Conservation (phyloP, 2,797 vertebrate genomes). For the Gallinago nigripennis region DNA sequence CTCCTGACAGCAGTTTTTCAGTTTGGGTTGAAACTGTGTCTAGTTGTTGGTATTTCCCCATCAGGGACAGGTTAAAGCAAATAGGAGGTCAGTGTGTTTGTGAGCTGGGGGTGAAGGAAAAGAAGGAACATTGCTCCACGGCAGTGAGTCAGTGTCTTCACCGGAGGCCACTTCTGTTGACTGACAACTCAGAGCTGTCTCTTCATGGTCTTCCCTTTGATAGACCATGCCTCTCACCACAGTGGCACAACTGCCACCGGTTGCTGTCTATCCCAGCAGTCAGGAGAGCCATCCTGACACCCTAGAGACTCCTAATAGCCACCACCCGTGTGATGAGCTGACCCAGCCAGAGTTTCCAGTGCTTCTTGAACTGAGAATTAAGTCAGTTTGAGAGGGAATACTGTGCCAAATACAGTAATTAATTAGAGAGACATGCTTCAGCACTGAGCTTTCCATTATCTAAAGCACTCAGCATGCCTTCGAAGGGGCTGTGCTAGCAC, state of each 20-base stretch:
- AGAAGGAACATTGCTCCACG: background rate
- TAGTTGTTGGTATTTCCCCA: background rate
- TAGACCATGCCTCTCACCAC: background rate
- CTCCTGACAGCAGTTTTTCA: background rate
- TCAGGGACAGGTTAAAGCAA: background rate
- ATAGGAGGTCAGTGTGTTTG: accelerated
- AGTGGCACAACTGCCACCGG: accelerated
- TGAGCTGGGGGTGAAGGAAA: background rate
- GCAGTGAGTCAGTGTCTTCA: background rate
- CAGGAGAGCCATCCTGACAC: background rate
- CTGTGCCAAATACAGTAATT: background rate
- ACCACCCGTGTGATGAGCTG: accelerated
- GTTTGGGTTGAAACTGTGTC: background rate
- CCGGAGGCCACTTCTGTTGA: background rate
- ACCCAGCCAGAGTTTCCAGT: background rate
- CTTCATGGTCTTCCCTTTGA: background rate
- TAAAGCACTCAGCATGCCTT: accelerated
- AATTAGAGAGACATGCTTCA: background rate
- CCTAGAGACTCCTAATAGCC: background rate
- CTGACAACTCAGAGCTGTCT: background rate
- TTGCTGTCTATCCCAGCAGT: background rate
- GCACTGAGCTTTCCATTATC: background rate
- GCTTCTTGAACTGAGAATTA: conserved; percentile 5
- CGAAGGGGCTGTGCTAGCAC: background rate
- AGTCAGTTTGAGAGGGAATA: background rate